Percentiles rank a stretch among this genome's conserved stretches.
Evolutionary conservation across 2,113 vertebrate species (phyloP).

Genomic region (cattle (Bos taurus)): ARS-UCD2.0 NC_037341.1:82025001-82025500

Average conservation of each 20-base stretch:
- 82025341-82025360: too few relatives aligned
- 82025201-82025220: not conserved
- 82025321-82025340: not conserved
- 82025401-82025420: not conserved
- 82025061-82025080: not conserved
- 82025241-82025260: not conserved
- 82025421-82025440: not conserved
- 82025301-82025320: too few relatives aligned
- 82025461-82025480: not conserved
- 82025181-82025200: not conserved
- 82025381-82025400: too few relatives aligned
- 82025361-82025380: not conserved
- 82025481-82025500: not conserved
- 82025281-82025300: not conserved
- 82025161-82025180: accelerated
- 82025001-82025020: not conserved
- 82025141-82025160: not conserved
- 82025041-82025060: not conserved
- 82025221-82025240: not conserved
- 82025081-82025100: not conserved
- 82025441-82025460: not conserved
- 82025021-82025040: not conserved
- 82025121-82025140: not conserved
- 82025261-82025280: not conserved
- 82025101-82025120: not conserved